Base-by-base conservation (phyloP, 2,888 invertebrate species). In the Metacarcinus magister region DNA sequence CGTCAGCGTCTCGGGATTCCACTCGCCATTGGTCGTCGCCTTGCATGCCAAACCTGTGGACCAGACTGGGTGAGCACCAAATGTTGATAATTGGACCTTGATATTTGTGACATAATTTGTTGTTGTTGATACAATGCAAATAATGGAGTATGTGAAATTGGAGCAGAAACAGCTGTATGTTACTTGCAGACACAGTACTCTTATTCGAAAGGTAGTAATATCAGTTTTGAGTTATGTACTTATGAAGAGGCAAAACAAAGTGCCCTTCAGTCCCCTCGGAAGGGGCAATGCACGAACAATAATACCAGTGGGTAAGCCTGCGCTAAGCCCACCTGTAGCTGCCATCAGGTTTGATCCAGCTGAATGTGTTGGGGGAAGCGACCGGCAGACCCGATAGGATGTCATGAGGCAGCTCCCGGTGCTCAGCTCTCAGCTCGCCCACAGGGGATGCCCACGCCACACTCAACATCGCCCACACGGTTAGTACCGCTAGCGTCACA, bases 1-100 rank as follows among this genome's bases (percentile, higher is more conserved):
- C 97, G 28, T 95, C 89, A 7, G 93, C 16, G 75, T 96, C 94
- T 2, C 97, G 93, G 28, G 95, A 94, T 48, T 97, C 97, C 16
- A 97, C 96, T 1, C 97, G 89, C 97, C 97, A 97, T 82, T 97
- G 97, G 89, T 96, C 96, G 39, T 60, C 87, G 4, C 93, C 96
- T 39, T 96, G 96, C 95, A 96, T 54, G 8, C 97, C 97, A 46
- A 96, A 96, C 91, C 97, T 97, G 96, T 3, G 92, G 32, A 82
- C 82, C 28, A 54, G 92, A 23, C 23, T 2, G n/a, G 7, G 23
- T 28, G 28, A 48, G 46, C 2, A 54, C 5, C 44, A 91, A 8
- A 3, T 91, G 82, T 32, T 13, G 19, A 3, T 4, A 82, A 8
- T 32, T 82, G 67, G 5, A 16, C 67, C 67, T 19, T 16, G 10